phyloP scores from a whole-genome alignment of 2,888 invertebrate genomes.

The Lasiommata megera region DNA sequence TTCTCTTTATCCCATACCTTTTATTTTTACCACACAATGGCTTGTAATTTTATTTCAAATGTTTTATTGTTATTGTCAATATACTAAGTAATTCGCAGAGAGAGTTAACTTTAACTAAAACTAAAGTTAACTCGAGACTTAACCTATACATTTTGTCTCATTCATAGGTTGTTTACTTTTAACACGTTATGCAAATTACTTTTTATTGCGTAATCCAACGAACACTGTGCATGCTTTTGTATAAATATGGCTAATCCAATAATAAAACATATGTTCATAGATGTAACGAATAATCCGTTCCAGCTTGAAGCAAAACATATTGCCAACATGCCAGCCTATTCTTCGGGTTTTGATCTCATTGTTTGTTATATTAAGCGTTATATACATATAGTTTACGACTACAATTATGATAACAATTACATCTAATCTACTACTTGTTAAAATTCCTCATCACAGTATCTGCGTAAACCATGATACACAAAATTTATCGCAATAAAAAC shows the following conservation, averaged over 20 bases:
- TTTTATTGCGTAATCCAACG: not conserved
- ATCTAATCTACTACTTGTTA: too few species aligned
- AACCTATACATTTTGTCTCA: too few species aligned
- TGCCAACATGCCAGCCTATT: too few species aligned
- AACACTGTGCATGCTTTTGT: not conserved
- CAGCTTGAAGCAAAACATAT: too few species aligned
- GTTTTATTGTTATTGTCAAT: not conserved
- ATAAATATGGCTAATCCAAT: not conserved
- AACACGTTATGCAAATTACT: not conserved
- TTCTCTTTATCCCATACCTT: slow-evolving; percentile 18
- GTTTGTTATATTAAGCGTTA: too few species aligned
- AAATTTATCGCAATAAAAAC: slow-evolving; percentile 28
- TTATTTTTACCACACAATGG: not conserved
- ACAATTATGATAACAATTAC: too few species aligned
- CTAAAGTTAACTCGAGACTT: too few species aligned
- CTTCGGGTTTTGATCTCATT: not conserved
- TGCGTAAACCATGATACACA: slow-evolving; percentile 33
- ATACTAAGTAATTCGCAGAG: too few species aligned
- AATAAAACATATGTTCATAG: not conserved
- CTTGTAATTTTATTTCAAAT: not conserved
- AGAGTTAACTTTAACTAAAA: too few species aligned
- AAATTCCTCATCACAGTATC: too few species aligned
- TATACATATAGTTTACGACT: too few species aligned
- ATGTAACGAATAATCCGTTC: not conserved
- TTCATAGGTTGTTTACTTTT: too few species aligned